These are phyloP conservation scores for Diarsia rubi DNA, from an alignment of 2,888 invertebrate genomes.

Conservation along the genomic window DNA sequence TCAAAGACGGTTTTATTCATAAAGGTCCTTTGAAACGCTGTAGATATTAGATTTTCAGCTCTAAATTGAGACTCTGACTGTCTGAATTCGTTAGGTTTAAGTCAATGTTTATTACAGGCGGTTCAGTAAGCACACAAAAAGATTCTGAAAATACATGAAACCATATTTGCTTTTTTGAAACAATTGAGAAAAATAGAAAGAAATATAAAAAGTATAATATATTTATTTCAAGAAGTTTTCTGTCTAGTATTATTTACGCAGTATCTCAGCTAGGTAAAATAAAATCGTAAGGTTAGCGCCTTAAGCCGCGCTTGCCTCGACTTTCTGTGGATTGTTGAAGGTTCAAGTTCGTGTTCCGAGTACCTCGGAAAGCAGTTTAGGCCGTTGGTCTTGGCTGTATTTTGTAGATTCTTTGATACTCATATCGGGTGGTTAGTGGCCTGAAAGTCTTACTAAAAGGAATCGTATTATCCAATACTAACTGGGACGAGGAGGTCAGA, in stretches of 20 bases:
- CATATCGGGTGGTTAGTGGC: too few relatives aligned
- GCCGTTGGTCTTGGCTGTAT: too few relatives aligned
- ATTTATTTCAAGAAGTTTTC: background rate
- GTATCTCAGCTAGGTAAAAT: background rate
- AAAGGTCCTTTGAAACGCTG: background rate
- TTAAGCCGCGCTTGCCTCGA: background rate
- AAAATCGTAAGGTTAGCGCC: background rate
- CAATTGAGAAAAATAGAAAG: background rate
- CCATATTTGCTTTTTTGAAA: background rate
- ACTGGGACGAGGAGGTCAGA: too few relatives aligned
- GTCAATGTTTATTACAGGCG: background rate
- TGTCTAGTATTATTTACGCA: background rate
- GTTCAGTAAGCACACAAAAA: background rate
- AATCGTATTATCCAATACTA: too few relatives aligned
- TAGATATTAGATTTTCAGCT: background rate
- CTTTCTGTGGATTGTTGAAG: too few relatives aligned
- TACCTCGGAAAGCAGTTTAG: too few relatives aligned
- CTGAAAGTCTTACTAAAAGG: too few relatives aligned
- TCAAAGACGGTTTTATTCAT: slow-evolving; percentile 13
- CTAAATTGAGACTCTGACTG: background rate
- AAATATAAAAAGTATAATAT: background rate
- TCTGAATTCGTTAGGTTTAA: background rate
- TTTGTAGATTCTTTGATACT: too few relatives aligned
- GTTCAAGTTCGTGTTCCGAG: too few relatives aligned
- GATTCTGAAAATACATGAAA: background rate